These are phyloP conservation scores for Physella acuta DNA, from an alignment of 1,140 invertebrate species.

Conservation along the genomic window DNA sequence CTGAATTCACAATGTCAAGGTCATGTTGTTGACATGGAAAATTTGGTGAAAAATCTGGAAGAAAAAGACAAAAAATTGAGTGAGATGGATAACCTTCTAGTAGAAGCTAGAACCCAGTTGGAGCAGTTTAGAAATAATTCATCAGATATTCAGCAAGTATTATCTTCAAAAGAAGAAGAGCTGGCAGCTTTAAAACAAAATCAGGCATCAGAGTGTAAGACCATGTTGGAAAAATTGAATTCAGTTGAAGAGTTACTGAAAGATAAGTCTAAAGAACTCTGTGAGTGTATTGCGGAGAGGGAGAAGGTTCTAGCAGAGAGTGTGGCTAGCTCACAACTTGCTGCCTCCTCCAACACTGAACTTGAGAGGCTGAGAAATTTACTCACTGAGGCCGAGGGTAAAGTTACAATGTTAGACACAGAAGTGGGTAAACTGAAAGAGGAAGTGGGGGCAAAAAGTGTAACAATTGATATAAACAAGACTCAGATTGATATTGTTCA, in stretches of 20 bases:
- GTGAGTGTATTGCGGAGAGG: no score
- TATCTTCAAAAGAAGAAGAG: conserved; percentile 4
- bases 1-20: neutral
- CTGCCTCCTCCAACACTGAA: no score
- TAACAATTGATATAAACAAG: neutral
- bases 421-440: neutral
- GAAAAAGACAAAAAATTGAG: neutral
- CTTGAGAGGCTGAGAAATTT: neutral
- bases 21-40: neutral
- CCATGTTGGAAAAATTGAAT: no score
- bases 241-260: no score
- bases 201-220: conserved; percentile 2
- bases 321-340: no score
- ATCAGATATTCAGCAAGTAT: neutral
- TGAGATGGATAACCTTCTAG: neutral
- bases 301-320: no score
- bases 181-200: conserved; percentile 2
- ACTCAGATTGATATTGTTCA: neutral
- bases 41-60: neutral
- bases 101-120: neutral
- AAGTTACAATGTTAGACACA: neutral
- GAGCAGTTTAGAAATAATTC: neutral
- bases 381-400: neutral
- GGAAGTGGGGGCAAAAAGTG: neutral
- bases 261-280: no score